phyloP scores from a whole-genome alignment of 2,113 vertebrate genomes.

The Galbula dea region DNA sequence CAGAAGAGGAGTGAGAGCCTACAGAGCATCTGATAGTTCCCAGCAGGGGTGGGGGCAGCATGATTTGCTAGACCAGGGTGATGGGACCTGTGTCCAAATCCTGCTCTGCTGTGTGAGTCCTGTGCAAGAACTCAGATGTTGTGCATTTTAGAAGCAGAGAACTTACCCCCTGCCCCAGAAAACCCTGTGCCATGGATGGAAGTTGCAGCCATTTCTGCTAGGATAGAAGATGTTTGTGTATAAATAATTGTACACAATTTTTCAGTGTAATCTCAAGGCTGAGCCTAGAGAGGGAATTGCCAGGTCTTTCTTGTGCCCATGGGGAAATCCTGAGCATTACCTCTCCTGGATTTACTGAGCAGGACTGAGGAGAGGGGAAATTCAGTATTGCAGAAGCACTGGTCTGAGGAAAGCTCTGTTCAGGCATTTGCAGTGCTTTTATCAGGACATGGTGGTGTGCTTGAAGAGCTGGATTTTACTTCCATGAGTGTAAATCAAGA shows the following conservation, averaged over 20 bases:
- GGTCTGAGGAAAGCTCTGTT: not conserved
- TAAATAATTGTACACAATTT: not conserved
- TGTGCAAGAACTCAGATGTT: not conserved
- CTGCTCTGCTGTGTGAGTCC: not conserved
- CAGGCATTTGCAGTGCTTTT: not conserved
- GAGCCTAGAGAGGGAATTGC: not conserved
- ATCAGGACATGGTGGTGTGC: not conserved
- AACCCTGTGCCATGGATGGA: not conserved
- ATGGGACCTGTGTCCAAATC: not conserved
- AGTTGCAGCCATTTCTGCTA: not conserved
- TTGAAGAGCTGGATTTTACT: not conserved
- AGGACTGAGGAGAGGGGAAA: not conserved
- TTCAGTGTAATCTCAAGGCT: not conserved
- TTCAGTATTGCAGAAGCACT: accelerated
- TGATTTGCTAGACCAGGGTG: not conserved
- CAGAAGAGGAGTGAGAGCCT: not conserved
- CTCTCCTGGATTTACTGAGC: not conserved
- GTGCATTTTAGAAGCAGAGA: not conserved
- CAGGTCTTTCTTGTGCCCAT: not conserved
- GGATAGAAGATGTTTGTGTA: not conserved
- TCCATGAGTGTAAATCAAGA: not conserved
- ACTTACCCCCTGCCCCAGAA: not conserved
- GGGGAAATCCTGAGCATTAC: not conserved
- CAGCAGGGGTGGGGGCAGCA: not conserved
- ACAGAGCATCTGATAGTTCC: not conserved